Conservation (phyloP, 2,113 vertebrate genomes). For the Bombycilla garrulus region DNA sequence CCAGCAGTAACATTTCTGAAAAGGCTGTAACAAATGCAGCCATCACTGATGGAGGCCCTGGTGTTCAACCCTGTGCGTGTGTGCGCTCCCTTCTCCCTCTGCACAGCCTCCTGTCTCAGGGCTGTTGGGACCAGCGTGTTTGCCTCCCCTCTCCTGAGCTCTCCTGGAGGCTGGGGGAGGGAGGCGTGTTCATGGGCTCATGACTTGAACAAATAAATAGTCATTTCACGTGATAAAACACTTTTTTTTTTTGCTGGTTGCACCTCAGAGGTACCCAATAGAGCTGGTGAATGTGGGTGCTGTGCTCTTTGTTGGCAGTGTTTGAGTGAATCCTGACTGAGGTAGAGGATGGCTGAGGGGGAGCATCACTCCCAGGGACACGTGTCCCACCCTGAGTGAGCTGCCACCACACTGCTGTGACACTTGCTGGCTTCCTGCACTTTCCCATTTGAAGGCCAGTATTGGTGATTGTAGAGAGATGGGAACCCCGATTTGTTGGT, state of each 20-base stretch:
- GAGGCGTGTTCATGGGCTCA: background rate
- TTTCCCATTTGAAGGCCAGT: background rate
- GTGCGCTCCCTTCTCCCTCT: background rate
- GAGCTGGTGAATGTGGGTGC: background rate
- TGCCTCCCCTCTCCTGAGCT: background rate
- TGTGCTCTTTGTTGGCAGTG: background rate
- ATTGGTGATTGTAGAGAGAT: no score
- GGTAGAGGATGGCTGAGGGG: background rate
- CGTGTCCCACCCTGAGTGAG: accelerated
- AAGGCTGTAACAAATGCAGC: background rate
- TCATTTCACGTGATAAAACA: background rate
- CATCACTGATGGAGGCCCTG: background rate
- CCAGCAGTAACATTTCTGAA: accelerated
- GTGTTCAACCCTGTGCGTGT: background rate
- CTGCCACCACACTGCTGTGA: background rate
- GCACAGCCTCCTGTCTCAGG: background rate
- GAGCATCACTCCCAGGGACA: background rate
- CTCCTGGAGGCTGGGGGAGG: background rate
- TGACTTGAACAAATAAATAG: background rate
- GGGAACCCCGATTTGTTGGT: no score
- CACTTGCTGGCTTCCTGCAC: background rate
- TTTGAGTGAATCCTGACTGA: background rate
- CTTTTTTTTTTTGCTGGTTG: background rate
- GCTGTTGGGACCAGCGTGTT: background rate
- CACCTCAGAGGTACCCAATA: accelerated